These are phyloP conservation scores for Crocuta crocuta DNA, from an alignment of 2,113 vertebrate genomes.

Conservation along the genomic window DNA sequence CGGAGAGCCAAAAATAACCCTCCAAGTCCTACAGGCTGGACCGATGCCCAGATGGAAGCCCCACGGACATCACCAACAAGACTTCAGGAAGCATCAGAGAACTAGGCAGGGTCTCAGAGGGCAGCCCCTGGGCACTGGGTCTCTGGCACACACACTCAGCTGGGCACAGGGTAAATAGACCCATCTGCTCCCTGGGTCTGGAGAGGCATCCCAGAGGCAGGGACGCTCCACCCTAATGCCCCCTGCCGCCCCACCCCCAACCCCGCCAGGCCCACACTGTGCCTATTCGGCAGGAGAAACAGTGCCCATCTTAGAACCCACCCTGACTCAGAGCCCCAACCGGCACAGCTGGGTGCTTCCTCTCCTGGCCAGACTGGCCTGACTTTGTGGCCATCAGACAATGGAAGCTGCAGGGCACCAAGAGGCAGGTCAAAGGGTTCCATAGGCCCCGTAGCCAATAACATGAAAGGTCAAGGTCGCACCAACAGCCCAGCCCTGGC, in stretches of 20 bases:
- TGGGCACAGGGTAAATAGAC: not conserved
- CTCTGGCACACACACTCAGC: not conserved
- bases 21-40: not conserved
- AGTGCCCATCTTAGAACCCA: not conserved
- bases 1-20: not conserved
- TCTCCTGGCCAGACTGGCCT: not conserved
- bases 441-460: not conserved
- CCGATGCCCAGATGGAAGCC: not conserved
- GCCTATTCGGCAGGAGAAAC: not conserved
- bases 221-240: accelerated
- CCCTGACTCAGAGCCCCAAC: not conserved
- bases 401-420: not conserved
- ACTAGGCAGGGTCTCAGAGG: not conserved
- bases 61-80: not conserved
- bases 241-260: not conserved
- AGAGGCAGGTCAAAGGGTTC: not conserved
- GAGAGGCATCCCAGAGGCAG: not conserved
- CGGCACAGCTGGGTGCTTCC: not conserved
- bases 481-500: not conserved
- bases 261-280: no score
- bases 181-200: not conserved
- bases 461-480: not conserved
- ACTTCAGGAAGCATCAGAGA: not conserved
- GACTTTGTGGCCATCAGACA: not conserved
- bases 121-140: not conserved